Conservation (phyloP, 2,888 invertebrate species). For the Ectemnius lituratus region DNA sequence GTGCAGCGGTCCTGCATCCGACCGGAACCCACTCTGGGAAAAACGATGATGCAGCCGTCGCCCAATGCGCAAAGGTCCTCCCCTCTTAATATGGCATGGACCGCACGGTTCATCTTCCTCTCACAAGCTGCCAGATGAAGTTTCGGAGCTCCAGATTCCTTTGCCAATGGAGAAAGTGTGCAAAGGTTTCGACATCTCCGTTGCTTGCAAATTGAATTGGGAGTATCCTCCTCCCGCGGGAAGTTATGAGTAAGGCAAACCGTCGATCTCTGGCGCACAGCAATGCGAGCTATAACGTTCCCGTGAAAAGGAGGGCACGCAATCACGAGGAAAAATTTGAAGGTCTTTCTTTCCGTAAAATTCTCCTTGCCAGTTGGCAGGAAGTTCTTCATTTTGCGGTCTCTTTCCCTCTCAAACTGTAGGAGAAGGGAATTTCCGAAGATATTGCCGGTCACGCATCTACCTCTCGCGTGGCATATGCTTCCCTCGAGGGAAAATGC, state of each 20-base stretch:
- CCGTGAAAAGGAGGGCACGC: slow-evolving; percentile 31
- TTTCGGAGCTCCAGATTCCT: slow-evolving; percentile 31
- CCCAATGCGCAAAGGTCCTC: background rate
- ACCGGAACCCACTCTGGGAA: slow-evolving; percentile 5
- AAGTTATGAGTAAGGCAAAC: no score
- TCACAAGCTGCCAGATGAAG: slow-evolving; percentile 23
- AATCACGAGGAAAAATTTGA: slow-evolving; percentile 6
- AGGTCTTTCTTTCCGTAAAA: slow-evolving; percentile 23
- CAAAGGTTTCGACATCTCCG: slow-evolving; percentile 56
- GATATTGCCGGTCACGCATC: slow-evolving; percentile 11
- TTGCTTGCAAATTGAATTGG: slow-evolving; percentile 50
- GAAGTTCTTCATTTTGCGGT: slow-evolving; percentile 73
- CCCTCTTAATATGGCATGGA: background rate
- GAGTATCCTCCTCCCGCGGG: slow-evolving; percentile 18
- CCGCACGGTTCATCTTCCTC: background rate
- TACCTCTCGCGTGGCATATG: no score
- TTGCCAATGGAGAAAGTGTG: slow-evolving; percentile 54
- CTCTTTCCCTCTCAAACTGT: slow-evolving; percentile 40
- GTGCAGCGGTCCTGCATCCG: slow-evolving; percentile 12
- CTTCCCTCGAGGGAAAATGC: background rate
- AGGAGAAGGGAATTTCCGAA: slow-evolving; percentile 34
- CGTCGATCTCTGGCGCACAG: no score
- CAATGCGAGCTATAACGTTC: slow-evolving; percentile 45
- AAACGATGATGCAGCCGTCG: slow-evolving; percentile 1
- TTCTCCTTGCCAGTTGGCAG: slow-evolving; percentile 38